A percentile compares a stretch with the other conserved stretches of the same genome.
These are phyloP conservation scores for Euwallacea fornicatus DNA, from an alignment of 1,140 invertebrate genomes.

Conservation along the genomic window DNA sequence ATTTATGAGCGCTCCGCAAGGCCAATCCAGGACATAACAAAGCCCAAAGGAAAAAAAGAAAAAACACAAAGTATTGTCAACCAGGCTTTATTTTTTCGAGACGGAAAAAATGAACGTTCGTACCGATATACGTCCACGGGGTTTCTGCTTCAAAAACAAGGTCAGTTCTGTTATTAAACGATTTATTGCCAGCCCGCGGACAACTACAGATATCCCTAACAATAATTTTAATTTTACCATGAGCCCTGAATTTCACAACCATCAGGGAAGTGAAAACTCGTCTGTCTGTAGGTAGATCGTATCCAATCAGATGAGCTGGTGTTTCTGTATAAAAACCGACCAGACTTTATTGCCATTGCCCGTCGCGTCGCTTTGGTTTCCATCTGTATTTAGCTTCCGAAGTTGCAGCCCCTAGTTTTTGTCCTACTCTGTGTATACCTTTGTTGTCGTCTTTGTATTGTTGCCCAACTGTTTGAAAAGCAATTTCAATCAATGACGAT, in stretches of 20 bases:
- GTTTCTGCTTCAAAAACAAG: constrained; percentile 19
- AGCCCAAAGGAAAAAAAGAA: constrained; percentile 6
- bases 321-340: constrained; percentile 3
- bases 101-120: constrained; percentile 6
- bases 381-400: neutral
- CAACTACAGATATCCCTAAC: neutral
- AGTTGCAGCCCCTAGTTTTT: constrained; percentile 14
- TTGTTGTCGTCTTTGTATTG: neutral
- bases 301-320: no score
- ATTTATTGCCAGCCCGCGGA: constrained; percentile 10
- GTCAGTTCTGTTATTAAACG: constrained; percentile 23
- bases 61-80: constrained; percentile 17
- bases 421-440: constrained; percentile 2
- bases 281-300: no score
- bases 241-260: neutral
- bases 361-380: constrained; percentile 5
- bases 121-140: constrained; percentile 12
- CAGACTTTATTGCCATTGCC: constrained; percentile 15
- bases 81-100: constrained; percentile 19
- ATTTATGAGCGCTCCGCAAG: neutral
- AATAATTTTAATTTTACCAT: neutral
- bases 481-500: no score
- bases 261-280: no score
- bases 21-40: neutral
- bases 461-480: no score